Evolutionary conservation across 2,797 vertebrate species (phyloP).

Genomic region (Epinephelus malabaricus): DNA sequence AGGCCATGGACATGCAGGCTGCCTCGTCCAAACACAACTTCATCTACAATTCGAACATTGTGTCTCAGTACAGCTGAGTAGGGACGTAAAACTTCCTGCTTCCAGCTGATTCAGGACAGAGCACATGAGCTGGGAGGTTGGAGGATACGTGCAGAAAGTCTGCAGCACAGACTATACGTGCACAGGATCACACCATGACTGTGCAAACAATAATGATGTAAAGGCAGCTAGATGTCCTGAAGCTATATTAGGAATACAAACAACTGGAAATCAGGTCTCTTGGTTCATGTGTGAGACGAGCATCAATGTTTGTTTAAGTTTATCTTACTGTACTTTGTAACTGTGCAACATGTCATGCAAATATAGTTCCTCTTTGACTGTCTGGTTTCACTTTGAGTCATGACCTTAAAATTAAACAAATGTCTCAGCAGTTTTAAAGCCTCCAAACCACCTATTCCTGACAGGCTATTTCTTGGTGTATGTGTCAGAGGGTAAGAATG

Average conservation of each 20-base stretch:
- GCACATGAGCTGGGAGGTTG: slow-evolving; percentile 10
- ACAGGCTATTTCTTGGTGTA: background rate
- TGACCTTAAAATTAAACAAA: background rate
- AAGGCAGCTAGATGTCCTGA: background rate
- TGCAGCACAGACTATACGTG: slow-evolving; percentile 38
- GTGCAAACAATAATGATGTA: background rate
- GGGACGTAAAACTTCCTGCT: background rate
- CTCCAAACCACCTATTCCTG: too few relatives aligned
- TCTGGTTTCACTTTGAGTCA: slow-evolving; percentile 19
- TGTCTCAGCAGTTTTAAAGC: background rate
- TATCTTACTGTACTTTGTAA: slow-evolving; percentile 35
- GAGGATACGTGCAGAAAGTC: slow-evolving; percentile 69
- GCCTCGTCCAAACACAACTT: slow-evolving; percentile 15
- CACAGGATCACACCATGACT: background rate
- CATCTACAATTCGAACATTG: slow-evolving; percentile 15
- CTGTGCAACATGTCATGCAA: background rate
- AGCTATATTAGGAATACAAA: slow-evolving; percentile 20
- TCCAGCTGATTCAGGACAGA: background rate
- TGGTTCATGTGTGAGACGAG: background rate
- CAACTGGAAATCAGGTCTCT: background rate
- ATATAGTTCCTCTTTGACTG: background rate
- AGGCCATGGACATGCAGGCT: background rate
- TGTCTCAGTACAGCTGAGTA: slow-evolving; percentile 31
- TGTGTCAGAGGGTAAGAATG: background rate
- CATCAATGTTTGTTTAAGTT: slow-evolving; percentile 20